These are phyloP conservation scores for Paratrypauchen microcephalus DNA, from an alignment of 2,797 vertebrate genomes.

Conservation along the genomic window DNA sequence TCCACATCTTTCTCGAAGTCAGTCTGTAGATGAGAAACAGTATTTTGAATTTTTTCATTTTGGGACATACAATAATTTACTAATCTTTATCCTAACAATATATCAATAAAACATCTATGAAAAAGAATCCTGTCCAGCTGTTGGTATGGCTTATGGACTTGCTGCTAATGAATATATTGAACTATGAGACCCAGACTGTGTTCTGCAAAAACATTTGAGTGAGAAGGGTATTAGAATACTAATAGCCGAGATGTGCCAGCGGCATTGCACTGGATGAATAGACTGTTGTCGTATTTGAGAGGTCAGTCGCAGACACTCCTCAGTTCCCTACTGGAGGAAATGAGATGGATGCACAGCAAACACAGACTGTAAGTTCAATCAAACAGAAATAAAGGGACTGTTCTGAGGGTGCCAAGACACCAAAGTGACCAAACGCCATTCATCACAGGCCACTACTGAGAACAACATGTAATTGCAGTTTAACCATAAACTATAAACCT, in stretches of 20 bases:
- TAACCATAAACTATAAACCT: slow-evolving; percentile 42
- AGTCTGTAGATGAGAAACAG: slow-evolving; percentile 81
- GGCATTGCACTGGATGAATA: slow-evolving; percentile 56
- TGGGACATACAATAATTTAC: slow-evolving; percentile 22
- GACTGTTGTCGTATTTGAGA: slow-evolving; percentile 60
- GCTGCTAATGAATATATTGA: slow-evolving; percentile 56
- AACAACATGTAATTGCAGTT: slow-evolving; percentile 52
- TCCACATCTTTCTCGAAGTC: slow-evolving; percentile 99
- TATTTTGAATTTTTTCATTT: slow-evolving; percentile 28
- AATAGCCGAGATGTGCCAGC: slow-evolving; percentile 65
- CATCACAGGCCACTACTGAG: slow-evolving; percentile 46
- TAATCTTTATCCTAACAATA: slow-evolving; percentile 31
- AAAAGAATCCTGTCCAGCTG: slow-evolving; percentile 32
- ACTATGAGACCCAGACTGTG: slow-evolving; percentile 42
- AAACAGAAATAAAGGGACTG: slow-evolving; percentile 51
- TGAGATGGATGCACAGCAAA: slow-evolving; percentile 55
- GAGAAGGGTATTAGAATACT: slow-evolving; percentile 63
- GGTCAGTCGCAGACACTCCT: slow-evolving; percentile 55
- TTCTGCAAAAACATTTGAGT: slow-evolving; percentile 60
- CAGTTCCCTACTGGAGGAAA: slow-evolving; percentile 53
- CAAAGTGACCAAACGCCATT: slow-evolving; percentile 50
- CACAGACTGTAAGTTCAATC: slow-evolving; percentile 55
- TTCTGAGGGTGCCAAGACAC: slow-evolving; percentile 42
- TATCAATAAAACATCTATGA: slow-evolving; percentile 38
- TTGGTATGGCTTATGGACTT: slow-evolving; percentile 37